Base-by-base conservation (phyloP, 2,888 invertebrate species). In the Seira musarum region DNA sequence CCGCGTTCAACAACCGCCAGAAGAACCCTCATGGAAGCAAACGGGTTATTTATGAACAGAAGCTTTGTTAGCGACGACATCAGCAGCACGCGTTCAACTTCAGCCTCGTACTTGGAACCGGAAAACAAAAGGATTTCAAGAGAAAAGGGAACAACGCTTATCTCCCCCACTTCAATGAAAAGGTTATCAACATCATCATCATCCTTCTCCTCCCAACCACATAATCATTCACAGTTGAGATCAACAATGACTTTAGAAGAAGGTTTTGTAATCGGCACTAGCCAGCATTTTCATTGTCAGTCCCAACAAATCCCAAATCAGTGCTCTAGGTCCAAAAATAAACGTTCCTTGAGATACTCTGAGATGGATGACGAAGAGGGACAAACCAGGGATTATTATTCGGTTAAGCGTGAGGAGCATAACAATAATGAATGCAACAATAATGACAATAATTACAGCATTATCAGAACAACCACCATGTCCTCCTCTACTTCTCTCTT, bases 1-100 rank as follows among this genome's bases (percentile, higher is more conserved):
- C 19, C 24, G 40, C 68, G 1, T 25, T 2, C 25, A 25, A 46
- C 15, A 22, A 21, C 3, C 6, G 1, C 8, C 15, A 49, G 10
- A 5, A 19, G 8, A 15, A 15, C 1, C 3, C 70, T 77, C 70
- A 77, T 77, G 77, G 77, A 77, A 71, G 69, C 77, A 13, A 77
- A 77, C 77, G 77, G 77, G 70, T 69, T 77, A 70, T 77, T 77
- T 71, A 70, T 77, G 13, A 77, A 77, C 63, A 64, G 57, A 60
- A 77, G n/a, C 64, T 77, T 77, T 66, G 35, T 40, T 40, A 8
- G 40, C n/a, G n/a, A n/a, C n/a, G n/a, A n/a, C n/a, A n/a, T n/a
- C 40, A 40, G 6, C 40, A 40, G 40, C 40, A 40, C 40, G 40
- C 40, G 40, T 40, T 40, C 40, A 40, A 8, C 40, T 13, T 40